Conservation (phyloP, 2,888 invertebrate species). For the Agrotis puta region DNA sequence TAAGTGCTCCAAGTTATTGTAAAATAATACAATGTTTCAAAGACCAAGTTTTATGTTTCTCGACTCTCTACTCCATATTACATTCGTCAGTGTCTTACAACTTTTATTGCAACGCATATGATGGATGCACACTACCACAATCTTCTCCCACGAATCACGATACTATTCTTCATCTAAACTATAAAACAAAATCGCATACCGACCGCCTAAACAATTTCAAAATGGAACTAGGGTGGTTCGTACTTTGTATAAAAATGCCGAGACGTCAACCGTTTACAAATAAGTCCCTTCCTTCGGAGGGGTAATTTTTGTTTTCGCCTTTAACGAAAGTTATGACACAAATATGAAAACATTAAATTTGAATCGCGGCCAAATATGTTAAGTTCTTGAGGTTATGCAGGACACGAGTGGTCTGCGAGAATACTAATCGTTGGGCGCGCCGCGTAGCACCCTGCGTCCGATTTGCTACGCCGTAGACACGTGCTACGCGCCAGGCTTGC, state of each 20-base stretch:
- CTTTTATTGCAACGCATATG: slow-evolving; percentile 87
- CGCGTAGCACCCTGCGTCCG: slow-evolving; percentile 61
- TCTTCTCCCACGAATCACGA: slow-evolving; percentile 75
- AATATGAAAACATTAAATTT: slow-evolving; percentile 89
- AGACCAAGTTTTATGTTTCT: slow-evolving; percentile 79
- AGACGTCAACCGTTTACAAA: slow-evolving; percentile 89
- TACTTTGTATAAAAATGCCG: slow-evolving; percentile 88
- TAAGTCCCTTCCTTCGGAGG: slow-evolving; percentile 83
- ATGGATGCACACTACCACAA: slow-evolving; percentile 81
- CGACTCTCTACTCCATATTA: slow-evolving; percentile 80
- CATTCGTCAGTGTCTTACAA: slow-evolving; percentile 88
- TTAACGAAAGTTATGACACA: slow-evolving; percentile 87
- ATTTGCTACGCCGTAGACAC: slow-evolving; percentile 82
- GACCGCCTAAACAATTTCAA: slow-evolving; percentile 86
- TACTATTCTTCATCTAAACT: slow-evolving; percentile 74
- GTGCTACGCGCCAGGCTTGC: slow-evolving; percentile 81
- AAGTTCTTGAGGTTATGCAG: slow-evolving; percentile 82
- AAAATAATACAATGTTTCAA: slow-evolving; percentile 79
- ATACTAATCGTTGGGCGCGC: slow-evolving; percentile 80
- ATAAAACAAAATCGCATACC: slow-evolving; percentile 82
- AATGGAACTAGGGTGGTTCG: slow-evolving; percentile 81
- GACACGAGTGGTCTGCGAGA: slow-evolving; percentile 78
- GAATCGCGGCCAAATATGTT: slow-evolving; percentile 88
- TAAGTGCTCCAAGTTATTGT: slow-evolving; percentile 72
- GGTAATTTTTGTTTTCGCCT: slow-evolving; percentile 87